Evolutionary conservation across 2,888 invertebrate species (phyloP).

Genomic region (Brenthis ino): DNA sequence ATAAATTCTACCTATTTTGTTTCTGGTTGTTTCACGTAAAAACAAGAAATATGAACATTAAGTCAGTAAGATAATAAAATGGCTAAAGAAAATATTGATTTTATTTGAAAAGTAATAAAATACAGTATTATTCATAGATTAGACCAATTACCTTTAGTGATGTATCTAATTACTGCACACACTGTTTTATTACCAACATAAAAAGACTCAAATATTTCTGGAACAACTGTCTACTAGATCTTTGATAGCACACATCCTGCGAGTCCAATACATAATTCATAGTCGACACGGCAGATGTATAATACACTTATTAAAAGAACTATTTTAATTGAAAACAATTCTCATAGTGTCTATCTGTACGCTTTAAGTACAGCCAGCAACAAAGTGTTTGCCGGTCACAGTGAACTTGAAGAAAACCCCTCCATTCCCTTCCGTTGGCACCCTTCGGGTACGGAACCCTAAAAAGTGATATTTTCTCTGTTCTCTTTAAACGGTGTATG

Average conservation of each 20-base stretch:
- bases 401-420: no score
- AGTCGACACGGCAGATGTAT: slow-evolving; percentile 37
- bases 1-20: no score
- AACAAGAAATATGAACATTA: no score
- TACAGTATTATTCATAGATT: background rate
- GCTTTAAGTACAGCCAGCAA: background rate
- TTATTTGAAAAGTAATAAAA: no score
- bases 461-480: no score
- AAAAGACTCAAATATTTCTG: slow-evolving; percentile 18
- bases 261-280: slow-evolving; percentile 39
- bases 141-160: background rate
- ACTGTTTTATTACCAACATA: slow-evolving; percentile 12
- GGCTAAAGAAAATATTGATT: no score
- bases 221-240: slow-evolving; percentile 30
- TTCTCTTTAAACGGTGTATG: no score
- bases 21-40: no score
- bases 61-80: no score
- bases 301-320: slow-evolving; percentile 32
- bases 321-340: slow-evolving; percentile 33
- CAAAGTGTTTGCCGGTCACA: no score
- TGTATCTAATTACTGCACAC: background rate
- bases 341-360: slow-evolving; percentile 20
- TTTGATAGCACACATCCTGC: slow-evolving; percentile 36
- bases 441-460: no score
- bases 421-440: no score